A percentile compares a stretch with the other conserved stretches of the same genome.
Conservation (phyloP, 2,113 vertebrate species). For the Channa argus region DNA sequence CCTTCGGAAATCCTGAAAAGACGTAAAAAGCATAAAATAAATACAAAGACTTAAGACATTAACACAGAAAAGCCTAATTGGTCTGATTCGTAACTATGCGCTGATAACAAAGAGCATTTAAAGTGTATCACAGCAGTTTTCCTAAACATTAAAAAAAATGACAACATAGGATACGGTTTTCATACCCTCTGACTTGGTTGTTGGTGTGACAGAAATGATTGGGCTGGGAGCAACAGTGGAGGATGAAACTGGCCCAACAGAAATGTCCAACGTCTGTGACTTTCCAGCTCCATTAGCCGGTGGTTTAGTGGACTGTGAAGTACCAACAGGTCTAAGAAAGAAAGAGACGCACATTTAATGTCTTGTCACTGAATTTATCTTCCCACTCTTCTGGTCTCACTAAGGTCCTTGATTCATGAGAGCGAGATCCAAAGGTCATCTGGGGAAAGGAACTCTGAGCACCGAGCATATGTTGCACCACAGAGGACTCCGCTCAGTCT, state of each 20-base stretch:
- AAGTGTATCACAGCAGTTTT: too few relatives aligned
- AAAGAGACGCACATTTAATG: conserved; percentile 5
- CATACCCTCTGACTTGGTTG: conserved; percentile 54
- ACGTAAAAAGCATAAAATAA: neutral
- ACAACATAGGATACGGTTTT: neutral
- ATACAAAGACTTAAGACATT: too few relatives aligned
- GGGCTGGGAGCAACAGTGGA: neutral
- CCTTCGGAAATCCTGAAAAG: conserved; percentile 54
- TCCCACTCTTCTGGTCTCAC: neutral
- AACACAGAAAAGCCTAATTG: too few relatives aligned
- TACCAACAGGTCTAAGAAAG: conserved; percentile 40
- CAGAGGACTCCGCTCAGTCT: conserved; percentile 53
- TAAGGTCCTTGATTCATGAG: conserved; percentile 37
- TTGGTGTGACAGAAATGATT: conserved; percentile 30
- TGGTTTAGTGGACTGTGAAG: conserved; percentile 38
- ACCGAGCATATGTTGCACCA: conserved; percentile 67
- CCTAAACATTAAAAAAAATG: neutral
- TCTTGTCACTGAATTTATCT: neutral
- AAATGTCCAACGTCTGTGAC: conserved; percentile 28
- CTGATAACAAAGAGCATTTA: too few relatives aligned
- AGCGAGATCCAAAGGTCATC: conserved; percentile 45
- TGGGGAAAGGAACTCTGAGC: conserved; percentile 44
- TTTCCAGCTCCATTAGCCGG: conserved; percentile 31
- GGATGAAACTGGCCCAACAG: conserved; percentile 2
- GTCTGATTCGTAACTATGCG: too few relatives aligned